Base-by-base conservation (phyloP, 2,797 vertebrate genomes). In the Gobio occitaniae region DNA sequence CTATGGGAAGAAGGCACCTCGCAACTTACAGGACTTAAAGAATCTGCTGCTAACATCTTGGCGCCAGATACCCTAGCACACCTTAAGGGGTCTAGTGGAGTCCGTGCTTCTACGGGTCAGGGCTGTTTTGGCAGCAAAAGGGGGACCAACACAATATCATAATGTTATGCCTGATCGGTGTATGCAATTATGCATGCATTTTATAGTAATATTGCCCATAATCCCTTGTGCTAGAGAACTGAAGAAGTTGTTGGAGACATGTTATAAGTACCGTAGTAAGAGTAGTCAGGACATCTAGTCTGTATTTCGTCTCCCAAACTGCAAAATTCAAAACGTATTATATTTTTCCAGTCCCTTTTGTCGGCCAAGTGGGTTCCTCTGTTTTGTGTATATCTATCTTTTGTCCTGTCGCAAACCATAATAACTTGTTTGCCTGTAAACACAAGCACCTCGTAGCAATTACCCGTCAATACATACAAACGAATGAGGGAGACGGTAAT, bases 371-470 rank as follows among this genome's bases (percentile, higher is more conserved):
- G 19, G 50, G 36, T 77, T 44, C 9, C n/a, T 32, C 44, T 56
- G 10, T 17, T 61, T 61, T 61, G 12, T 52, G 44, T 38, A 50
- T 21, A 36, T 65, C 69, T 82, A 15, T 72, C 25, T 38, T 38
- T 52, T 76, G 19, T 36, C 63, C 29, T 32, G 50, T 25, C 25
- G 11, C 74, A 69, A 21, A 36, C 7, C 36, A 68, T 78, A 78
- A 84, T 84, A 19, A 78, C 25, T 78, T 84, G 74, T 84, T 68
- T 69, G 74, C 47, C 59, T 69, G 36, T 84, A 84, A 84, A 84
- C 56, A 69, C 48, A 69, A 77, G 72, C 48, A 47, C 48, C 63
- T 80, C 48, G 10, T 38, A 21, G 78, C 78, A 69, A 80, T 69
- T 69, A 54, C 36, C 32, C 16, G 2, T 68, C 61, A 25, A 68